Conservation (phyloP, 2,797 vertebrate species). For the Sternotherus odoratus region DNA sequence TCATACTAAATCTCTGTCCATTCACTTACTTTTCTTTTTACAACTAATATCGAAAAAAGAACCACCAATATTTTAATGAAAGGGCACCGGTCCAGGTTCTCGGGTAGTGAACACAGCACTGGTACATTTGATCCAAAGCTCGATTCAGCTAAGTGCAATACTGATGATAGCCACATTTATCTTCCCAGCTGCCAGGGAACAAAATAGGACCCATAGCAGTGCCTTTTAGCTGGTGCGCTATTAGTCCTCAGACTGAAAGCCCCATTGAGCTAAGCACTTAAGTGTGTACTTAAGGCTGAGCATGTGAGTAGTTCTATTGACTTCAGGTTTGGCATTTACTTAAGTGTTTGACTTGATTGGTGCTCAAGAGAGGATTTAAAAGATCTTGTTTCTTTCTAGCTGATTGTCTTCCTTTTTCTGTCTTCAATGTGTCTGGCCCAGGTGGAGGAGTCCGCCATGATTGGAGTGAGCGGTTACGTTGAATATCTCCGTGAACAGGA, state of each 20-base stretch:
- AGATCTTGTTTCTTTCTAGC: background rate
- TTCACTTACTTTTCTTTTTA: background rate
- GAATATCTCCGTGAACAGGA: slow-evolving; percentile 96
- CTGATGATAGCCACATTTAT: slow-evolving; percentile 3
- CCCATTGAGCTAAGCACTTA: slow-evolving; percentile 55
- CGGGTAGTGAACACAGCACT: background rate
- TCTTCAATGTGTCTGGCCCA: slow-evolving; percentile 62
- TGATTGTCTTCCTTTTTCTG: background rate
- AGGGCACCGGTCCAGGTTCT: background rate
- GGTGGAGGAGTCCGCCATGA: slow-evolving; percentile 91
- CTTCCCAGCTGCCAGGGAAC: background rate
- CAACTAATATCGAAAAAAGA: background rate
- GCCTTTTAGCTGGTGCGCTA: slow-evolving; percentile 51
- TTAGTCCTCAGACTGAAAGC: slow-evolving; percentile 59
- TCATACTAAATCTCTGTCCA: background rate
- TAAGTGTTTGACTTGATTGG: background rate
- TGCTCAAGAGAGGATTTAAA: background rate
- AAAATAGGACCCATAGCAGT: slow-evolving; percentile 11
- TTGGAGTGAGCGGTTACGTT: slow-evolving; percentile 95
- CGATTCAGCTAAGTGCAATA: background rate
- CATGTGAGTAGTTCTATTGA: slow-evolving; percentile 41
- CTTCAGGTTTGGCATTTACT: slow-evolving; percentile 52
- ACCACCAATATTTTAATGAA: background rate
- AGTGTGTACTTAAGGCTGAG: slow-evolving; percentile 61
- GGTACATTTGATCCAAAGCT: background rate